phyloP scores from a whole-genome alignment of 2,113 vertebrate genomes.

The Lamprologus callipterus region DNA sequence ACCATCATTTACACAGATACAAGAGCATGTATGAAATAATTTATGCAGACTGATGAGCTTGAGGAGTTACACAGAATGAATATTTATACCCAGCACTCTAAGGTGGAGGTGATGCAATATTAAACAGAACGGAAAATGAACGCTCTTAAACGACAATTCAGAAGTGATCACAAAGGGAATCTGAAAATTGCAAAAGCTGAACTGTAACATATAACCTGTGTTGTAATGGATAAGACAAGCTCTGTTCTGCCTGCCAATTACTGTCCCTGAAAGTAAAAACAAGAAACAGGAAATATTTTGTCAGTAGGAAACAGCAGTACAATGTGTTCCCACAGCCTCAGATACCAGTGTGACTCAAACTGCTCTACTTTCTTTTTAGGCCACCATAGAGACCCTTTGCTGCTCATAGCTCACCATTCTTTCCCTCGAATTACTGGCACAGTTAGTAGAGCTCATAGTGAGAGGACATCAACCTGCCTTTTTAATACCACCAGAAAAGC shows the following conservation, averaged over 20 bases:
- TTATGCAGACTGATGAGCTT: constrained; percentile 19
- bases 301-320: background rate
- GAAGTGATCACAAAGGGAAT: background rate
- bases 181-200: background rate
- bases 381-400: constrained; percentile 8
- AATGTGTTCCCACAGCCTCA: background rate
- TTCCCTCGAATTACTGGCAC: constrained; percentile 2
- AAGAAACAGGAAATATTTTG: background rate
- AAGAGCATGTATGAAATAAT: background rate
- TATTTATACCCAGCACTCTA: background rate
- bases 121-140: background rate
- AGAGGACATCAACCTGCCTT: background rate
- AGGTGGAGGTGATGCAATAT: background rate
- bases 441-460: constrained; percentile 14
- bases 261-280: background rate
- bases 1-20: background rate
- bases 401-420: constrained; percentile 2
- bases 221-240: background rate
- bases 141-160: background rate
- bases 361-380: constrained; percentile 55
- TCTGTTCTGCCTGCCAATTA: background rate
- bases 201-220: background rate
- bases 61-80: background rate
- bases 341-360: background rate
- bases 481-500: background rate